phyloP scores from a whole-genome alignment of 2,888 invertebrate species.

The Amphiduros pacificus region DNA sequence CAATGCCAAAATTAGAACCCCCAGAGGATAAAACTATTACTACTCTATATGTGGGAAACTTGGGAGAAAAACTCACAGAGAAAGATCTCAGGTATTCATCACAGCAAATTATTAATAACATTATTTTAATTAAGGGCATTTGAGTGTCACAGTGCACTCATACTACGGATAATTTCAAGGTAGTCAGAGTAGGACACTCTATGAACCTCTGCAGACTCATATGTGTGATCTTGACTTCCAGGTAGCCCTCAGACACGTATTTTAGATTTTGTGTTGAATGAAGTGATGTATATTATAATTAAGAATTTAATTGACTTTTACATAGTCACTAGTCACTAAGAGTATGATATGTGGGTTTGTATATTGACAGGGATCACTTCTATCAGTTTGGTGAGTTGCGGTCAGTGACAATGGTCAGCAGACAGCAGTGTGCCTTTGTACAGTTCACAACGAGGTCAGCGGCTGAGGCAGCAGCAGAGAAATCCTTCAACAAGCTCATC shows the following conservation, averaged over 20 bases:
- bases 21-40: conserved; percentile 96
- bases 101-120: no score
- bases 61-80: conserved; percentile 83
- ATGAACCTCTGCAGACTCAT: no score
- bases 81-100: conserved; percentile 81
- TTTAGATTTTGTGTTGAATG: no score
- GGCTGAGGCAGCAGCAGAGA: conserved; percentile 78
- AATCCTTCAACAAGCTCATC: conserved; percentile 88
- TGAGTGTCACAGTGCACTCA: no score
- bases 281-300: no score
- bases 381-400: conserved; percentile 99
- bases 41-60: conserved; percentile 94
- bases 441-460: conserved; percentile 89
- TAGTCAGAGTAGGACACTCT: no score
- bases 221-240: no score
- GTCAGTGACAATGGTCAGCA: conserved; percentile 84
- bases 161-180: no score
- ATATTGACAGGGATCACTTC: conserved; percentile 78
- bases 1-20: conserved; percentile 90
- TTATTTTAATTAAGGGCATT: no score
- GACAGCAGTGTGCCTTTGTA: conserved; percentile 92
- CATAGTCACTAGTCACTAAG: no score
- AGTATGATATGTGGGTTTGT: not conserved
- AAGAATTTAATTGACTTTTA: no score
- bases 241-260: no score